These are phyloP conservation scores for Gymnoscopelus microlampas DNA, from an alignment of 2,797 vertebrate species.

Conservation along the genomic window DNA sequence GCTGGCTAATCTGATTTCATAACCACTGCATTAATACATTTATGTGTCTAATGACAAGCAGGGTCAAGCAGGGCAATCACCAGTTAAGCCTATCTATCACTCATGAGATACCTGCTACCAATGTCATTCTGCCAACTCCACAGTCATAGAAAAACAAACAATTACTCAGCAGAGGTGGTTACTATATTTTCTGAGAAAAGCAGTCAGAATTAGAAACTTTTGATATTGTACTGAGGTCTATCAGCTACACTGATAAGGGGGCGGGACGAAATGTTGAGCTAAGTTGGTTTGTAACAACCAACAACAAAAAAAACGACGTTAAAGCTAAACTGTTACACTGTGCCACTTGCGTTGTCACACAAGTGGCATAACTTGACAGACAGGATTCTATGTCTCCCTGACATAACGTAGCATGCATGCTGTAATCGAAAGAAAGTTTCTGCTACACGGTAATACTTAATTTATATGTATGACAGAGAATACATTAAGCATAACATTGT, in stretches of 20 bases:
- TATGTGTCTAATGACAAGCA: constrained; percentile 43
- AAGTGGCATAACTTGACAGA: too few relatives aligned
- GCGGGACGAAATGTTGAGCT: not conserved
- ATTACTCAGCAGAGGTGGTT: not conserved
- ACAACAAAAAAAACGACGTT: not conserved
- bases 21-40: constrained; percentile 38
- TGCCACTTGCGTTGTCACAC: too few relatives aligned
- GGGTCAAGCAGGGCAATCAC: constrained; percentile 51
- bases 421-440: too few relatives aligned
- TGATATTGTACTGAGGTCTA: too few relatives aligned
- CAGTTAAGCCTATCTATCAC: constrained; percentile 43
- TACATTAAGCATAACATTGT: too few relatives aligned
- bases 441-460: too few relatives aligned
- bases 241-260: not conserved
- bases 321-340: too few relatives aligned
- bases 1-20: constrained; percentile 43
- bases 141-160: constrained; percentile 7
- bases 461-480: too few relatives aligned
- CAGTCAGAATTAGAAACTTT: not conserved
- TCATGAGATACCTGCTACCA: constrained; percentile 27
- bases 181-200: not conserved
- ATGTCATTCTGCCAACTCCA: constrained; percentile 8
- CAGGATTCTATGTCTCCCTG: too few relatives aligned
- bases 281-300: constrained; percentile 7
- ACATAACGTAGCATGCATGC: too few relatives aligned